phyloP scores from a whole-genome alignment of 2,797 vertebrate species.

The Prunella strophiata region DNA sequence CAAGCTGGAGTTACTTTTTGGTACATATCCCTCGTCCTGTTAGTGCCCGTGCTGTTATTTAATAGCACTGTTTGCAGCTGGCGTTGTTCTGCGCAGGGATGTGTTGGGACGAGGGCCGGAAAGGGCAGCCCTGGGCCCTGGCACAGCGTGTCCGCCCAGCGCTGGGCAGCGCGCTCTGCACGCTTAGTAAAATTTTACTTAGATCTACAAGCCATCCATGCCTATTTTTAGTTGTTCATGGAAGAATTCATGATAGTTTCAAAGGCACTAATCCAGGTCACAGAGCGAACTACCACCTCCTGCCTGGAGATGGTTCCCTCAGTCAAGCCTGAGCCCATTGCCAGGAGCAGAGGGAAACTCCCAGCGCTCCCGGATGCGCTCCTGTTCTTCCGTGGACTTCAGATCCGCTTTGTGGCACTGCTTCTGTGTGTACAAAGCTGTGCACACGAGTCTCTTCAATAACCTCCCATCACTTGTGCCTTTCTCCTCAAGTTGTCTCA shows the following conservation, averaged over 20 bases:
- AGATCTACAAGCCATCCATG: accelerated
- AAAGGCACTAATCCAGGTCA: neutral
- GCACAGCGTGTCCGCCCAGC: neutral
- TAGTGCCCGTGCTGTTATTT: neutral
- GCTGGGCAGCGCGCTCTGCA: neutral
- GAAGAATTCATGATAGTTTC: neutral
- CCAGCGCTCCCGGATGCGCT: accelerated
- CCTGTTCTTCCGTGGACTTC: accelerated
- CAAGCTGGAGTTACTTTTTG: neutral
- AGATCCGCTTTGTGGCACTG: too few species aligned
- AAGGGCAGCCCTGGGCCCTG: too few species aligned
- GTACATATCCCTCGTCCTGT: accelerated
- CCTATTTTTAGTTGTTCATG: neutral
- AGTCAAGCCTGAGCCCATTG: accelerated
- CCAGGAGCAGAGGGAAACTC: accelerated
- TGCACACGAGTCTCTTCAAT: neutral
- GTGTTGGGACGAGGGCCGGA: neutral
- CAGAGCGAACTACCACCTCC: neutral
- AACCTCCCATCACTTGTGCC: too few species aligned
- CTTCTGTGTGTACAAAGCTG: neutral
- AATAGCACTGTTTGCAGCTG: accelerated
- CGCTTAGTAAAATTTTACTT: neutral
- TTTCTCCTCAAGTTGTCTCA: neutral
- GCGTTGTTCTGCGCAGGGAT: accelerated
- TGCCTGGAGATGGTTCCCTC: neutral